A percentile compares a stretch with the other conserved stretches of the same genome.
Conservation (phyloP, 1,140 invertebrate genomes). For the Lordiphosa stackelbergi region DNA sequence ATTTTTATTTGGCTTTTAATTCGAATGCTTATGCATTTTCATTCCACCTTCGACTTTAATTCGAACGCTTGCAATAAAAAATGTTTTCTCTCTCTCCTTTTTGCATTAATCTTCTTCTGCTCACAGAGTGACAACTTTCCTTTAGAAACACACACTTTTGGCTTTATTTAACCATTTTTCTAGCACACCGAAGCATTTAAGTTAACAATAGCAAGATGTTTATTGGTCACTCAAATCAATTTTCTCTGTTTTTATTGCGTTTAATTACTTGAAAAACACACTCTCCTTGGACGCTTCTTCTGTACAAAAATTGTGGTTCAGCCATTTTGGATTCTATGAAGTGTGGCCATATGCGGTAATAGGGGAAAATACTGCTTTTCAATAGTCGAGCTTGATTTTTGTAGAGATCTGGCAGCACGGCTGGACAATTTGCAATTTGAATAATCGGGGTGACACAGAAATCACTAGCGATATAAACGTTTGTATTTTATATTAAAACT, state of each 20-base stretch:
- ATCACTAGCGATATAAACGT: too few species aligned
- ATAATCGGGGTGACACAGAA: too few species aligned
- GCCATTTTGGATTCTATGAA: conserved; percentile 58
- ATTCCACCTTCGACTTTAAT: conserved; percentile 47
- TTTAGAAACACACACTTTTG: conserved; percentile 38
- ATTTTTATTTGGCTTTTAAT: conserved; percentile 18
- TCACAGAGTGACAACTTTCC: conserved; percentile 57
- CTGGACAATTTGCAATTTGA: not conserved
- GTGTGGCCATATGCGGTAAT: not conserved
- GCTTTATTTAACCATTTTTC: conserved; percentile 18
- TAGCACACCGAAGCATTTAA: conserved; percentile 11
- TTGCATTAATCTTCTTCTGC: conserved; percentile 44
- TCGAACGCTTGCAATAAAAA: conserved; percentile 41
- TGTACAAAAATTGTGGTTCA: conserved; percentile 59
- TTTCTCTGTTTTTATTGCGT: conserved; percentile 42
- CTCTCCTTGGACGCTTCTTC: conserved; percentile 64
- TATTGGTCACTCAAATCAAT: conserved; percentile 37
- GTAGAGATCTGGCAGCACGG: not conserved
- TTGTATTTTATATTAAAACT: too few species aligned
- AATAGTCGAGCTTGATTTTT: not conserved
- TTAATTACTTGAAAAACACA: conserved; percentile 55
- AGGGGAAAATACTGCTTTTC: too few species aligned
- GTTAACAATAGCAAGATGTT: conserved; percentile 27
- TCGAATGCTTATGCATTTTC: conserved; percentile 38
- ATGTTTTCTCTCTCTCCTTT: conserved; percentile 47